Evolutionary conservation across 2,113 vertebrate species (phyloP).

Genomic region (Misgurnus mizolepis): DNA sequence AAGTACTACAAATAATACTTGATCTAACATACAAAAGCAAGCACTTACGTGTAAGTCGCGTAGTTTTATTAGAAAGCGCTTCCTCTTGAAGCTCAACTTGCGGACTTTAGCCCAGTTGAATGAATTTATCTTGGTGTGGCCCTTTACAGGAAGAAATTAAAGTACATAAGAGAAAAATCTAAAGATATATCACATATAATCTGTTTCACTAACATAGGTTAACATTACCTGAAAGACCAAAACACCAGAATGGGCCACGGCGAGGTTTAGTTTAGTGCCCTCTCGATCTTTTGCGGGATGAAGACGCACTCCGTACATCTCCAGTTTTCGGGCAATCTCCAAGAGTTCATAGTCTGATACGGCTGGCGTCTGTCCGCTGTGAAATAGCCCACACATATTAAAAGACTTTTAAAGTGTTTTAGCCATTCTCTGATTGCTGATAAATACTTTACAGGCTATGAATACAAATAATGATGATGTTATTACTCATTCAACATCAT

Average conservation of each 20-base stretch:
- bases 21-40: background rate
- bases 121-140: conserved; percentile 94
- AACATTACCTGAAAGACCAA: conserved; percentile 91
- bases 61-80: conserved; percentile 96
- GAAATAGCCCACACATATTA: background rate
- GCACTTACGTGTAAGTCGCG: conserved; percentile 91
- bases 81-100: conserved; percentile 99
- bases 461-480: background rate
- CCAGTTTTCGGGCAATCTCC: conserved; percentile 91
- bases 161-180: background rate
- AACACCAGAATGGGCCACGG: conserved; percentile 93
- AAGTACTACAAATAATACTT: too few species aligned
- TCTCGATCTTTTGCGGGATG: conserved; percentile 96
- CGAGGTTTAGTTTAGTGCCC: conserved; percentile 89
- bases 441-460: too few species aligned
- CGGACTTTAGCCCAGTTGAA: conserved; percentile 99
- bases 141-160: conserved; percentile 68
- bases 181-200: background rate
- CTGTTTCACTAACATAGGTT: background rate
- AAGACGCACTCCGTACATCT: conserved; percentile 96
- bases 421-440: too few species aligned
- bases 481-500: too few species aligned
- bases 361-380: conserved; percentile 93
- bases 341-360: conserved; percentile 95
- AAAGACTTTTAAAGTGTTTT: too few species aligned